A percentile compares a stretch with the other conserved stretches of the same genome.
Evolutionary conservation across 2,888 invertebrate genomes (phyloP).

Genomic region (Entomobrya multifasciata): DNA sequence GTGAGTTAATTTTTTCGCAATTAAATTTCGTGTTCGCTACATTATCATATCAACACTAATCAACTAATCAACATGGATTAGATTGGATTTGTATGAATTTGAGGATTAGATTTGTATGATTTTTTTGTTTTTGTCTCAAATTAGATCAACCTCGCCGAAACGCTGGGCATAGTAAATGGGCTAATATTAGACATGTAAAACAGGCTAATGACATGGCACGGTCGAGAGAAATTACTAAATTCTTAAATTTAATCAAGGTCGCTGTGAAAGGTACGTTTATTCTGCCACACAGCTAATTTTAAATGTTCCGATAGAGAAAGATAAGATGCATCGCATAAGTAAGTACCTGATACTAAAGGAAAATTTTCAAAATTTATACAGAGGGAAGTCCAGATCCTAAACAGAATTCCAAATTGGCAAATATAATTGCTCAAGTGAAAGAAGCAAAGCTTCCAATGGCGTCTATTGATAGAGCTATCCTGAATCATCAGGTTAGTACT

Average conservation of each 20-base stretch:
- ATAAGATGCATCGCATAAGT: no score
- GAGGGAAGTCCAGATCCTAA: slow-evolving; percentile 85
- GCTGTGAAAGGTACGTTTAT: slow-evolving; percentile 86
- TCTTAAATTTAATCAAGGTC: slow-evolving; percentile 84
- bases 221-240: slow-evolving; percentile 82
- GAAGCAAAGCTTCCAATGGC: slow-evolving; percentile 85
- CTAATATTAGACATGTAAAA: slow-evolving; percentile 88
- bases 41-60: no score
- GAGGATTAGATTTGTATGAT: not conserved
- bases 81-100: not conserved
- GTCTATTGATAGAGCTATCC: slow-evolving; percentile 84
- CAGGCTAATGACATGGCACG: slow-evolving; percentile 85
- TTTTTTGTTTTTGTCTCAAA: not conserved
- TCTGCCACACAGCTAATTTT: no score
- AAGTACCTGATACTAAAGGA: no score
- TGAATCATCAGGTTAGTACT: slow-evolving; percentile 40
- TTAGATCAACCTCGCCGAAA: slow-evolving; percentile 69
- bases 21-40: no score
- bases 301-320: no score
- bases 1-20: not conserved
- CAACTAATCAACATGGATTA: no score
- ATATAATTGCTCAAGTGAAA: slow-evolving; percentile 85
- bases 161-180: slow-evolving; percentile 91
- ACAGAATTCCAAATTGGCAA: slow-evolving; percentile 84
- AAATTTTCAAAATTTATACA: no score